A percentile compares a stretch with the other conserved stretches of the same genome.
phyloP scores from a whole-genome alignment of 2,113 vertebrate species.

The Dipodomys merriami region DNA sequence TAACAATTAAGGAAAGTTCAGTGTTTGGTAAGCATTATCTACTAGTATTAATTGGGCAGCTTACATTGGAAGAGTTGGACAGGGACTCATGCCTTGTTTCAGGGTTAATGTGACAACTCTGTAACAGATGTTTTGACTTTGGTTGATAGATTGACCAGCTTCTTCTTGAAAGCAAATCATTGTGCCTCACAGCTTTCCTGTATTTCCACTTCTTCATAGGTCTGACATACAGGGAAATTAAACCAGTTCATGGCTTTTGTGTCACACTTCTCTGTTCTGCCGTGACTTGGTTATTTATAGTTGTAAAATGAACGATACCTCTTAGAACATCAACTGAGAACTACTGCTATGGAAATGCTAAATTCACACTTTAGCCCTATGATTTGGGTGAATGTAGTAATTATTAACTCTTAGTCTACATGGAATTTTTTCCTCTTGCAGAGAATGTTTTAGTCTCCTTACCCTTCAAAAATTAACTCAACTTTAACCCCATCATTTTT shows the following conservation, averaged over 20 bases:
- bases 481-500: slow-evolving; percentile 4
- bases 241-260: slow-evolving; percentile 8
- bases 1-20: slow-evolving; percentile 28
- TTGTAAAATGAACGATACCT: not conserved
- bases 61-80: not conserved
- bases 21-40: not conserved
- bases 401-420: not conserved
- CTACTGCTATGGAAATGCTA: slow-evolving; percentile 9
- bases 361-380: slow-evolving; percentile 47
- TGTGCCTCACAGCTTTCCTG: slow-evolving; percentile 13
- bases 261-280: slow-evolving; percentile 2
- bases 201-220: not conserved
- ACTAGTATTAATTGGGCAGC: slow-evolving; percentile 31
- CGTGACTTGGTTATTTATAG: not conserved
- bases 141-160: slow-evolving; percentile 41
- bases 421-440: slow-evolving; percentile 27
- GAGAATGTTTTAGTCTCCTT: slow-evolving; percentile 4
- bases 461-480: slow-evolving; percentile 42
- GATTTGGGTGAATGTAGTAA: not conserved
- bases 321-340: not conserved
- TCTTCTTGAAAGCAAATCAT: not conserved
- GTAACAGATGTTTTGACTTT: not conserved
- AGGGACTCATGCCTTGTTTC: slow-evolving; percentile 9
- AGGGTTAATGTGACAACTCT: slow-evolving; percentile 35
- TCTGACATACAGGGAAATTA: not conserved